Evolutionary conservation across 2,113 vertebrate species (phyloP).

Genomic region (Centropus bengalensis): DNA sequence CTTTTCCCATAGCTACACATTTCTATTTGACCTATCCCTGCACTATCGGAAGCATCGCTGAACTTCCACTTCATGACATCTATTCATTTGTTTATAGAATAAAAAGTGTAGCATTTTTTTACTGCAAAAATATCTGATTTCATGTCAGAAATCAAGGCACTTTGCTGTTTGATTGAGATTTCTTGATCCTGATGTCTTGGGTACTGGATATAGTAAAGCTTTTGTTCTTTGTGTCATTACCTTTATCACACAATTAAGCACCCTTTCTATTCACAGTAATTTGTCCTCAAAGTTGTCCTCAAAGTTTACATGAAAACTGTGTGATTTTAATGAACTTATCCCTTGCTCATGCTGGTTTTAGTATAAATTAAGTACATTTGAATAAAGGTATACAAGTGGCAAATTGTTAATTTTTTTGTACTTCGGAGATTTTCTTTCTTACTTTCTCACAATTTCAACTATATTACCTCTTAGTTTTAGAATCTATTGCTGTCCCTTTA

Average conservation of each 20-base stretch:
- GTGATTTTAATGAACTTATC: neutral
- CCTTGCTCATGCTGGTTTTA: neutral
- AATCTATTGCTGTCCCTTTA: neutral
- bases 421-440: neutral
- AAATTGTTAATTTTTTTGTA: neutral
- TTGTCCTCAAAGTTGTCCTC: neutral
- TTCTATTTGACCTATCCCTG: neutral
- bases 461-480: neutral
- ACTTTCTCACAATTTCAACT: neutral
- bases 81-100: neutral
- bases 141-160: neutral
- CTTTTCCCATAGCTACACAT: neutral
- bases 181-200: neutral
- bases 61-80: neutral
- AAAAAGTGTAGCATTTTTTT: neutral
- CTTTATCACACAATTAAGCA: neutral
- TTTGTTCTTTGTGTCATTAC: neutral
- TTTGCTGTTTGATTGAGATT: neutral
- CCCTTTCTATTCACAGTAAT: neutral
- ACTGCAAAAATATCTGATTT: neutral
- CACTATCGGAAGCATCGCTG: neutral
- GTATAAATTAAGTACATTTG: neutral
- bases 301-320: neutral
- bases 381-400: neutral
- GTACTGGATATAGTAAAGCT: neutral